phyloP scores from a whole-genome alignment of 2,113 vertebrate genomes.

The Calonectris borealis region DNA sequence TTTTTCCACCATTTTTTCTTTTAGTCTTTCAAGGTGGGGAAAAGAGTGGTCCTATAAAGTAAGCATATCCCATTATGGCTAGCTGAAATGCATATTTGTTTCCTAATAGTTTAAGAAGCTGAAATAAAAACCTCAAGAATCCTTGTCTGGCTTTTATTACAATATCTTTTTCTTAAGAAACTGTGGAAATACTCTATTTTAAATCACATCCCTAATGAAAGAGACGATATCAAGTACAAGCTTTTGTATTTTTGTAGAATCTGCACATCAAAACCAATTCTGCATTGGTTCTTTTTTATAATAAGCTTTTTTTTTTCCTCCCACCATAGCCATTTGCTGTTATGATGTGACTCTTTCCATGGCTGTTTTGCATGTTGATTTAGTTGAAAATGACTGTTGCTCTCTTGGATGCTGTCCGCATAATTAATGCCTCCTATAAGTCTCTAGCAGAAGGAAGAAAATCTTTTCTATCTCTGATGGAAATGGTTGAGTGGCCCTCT shows the following conservation, averaged over 20 bases:
- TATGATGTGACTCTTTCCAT: neutral
- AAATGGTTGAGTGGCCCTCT: conserved; percentile 35
- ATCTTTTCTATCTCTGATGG: conserved; percentile 40
- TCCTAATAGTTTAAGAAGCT: neutral
- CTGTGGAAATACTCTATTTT: neutral
- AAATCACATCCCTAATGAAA: neutral
- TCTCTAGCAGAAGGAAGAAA: conserved; percentile 35
- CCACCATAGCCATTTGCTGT: neutral
- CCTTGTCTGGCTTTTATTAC: neutral
- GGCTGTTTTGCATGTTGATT: conserved; percentile 24
- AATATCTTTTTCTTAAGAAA: neutral
- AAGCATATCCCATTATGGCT: neutral
- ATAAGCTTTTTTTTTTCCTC: neutral
- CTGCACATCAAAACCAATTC: neutral
- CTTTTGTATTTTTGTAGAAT: neutral
- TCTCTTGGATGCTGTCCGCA: neutral
- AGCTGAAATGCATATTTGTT: neutral
- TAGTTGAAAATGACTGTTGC: neutral
- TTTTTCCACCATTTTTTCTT: neutral
- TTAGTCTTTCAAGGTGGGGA: neutral
- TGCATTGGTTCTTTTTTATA: neutral
- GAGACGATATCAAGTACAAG: neutral
- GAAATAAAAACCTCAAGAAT: neutral
- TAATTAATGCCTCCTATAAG: conserved; percentile 35
- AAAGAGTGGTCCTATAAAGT: neutral